Evolutionary conservation across 2,888 invertebrate genomes (phyloP).

Genomic region (Alentia gelatinosa): DNA sequence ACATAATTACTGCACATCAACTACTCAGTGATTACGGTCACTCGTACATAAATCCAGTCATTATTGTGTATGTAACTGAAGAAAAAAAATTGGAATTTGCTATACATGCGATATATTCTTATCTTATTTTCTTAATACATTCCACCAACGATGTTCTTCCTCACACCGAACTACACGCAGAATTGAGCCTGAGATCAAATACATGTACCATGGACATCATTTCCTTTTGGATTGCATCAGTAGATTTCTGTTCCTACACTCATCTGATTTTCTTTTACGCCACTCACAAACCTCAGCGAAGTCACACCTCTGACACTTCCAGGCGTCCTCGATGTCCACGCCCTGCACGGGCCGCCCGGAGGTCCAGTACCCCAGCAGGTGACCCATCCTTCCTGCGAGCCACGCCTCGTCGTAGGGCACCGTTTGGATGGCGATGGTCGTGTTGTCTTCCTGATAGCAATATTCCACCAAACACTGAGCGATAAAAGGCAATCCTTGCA

Average conservation of each 20-base stretch:
- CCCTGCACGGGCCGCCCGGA: slow-evolving; percentile 71
- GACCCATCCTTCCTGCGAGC: slow-evolving; percentile 63
- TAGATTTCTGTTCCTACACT: slow-evolving; percentile 57
- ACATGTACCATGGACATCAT: background rate
- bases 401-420: slow-evolving; percentile 68
- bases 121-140: too few relatives aligned
- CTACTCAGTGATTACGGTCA: too few relatives aligned
- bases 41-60: too few relatives aligned
- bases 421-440: slow-evolving; percentile 66
- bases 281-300: slow-evolving; percentile 76
- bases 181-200: too few relatives aligned
- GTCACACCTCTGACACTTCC: slow-evolving; percentile 77
- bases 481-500: slow-evolving; percentile 72
- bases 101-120: too few relatives aligned
- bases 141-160: too few relatives aligned
- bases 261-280: slow-evolving; percentile 70
- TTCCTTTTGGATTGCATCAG: background rate
- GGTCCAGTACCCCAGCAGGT: slow-evolving; percentile 72
- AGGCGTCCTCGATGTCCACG: slow-evolving; percentile 79
- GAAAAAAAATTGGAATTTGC: too few relatives aligned
- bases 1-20: too few relatives aligned
- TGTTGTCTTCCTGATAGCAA: slow-evolving; percentile 72
- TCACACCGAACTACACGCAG: too few relatives aligned
- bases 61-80: too few relatives aligned
- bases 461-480: slow-evolving; percentile 71